Evolutionary conservation across 1,140 invertebrate species (phyloP).

Genomic region (Colletes latitarsis): DNA sequence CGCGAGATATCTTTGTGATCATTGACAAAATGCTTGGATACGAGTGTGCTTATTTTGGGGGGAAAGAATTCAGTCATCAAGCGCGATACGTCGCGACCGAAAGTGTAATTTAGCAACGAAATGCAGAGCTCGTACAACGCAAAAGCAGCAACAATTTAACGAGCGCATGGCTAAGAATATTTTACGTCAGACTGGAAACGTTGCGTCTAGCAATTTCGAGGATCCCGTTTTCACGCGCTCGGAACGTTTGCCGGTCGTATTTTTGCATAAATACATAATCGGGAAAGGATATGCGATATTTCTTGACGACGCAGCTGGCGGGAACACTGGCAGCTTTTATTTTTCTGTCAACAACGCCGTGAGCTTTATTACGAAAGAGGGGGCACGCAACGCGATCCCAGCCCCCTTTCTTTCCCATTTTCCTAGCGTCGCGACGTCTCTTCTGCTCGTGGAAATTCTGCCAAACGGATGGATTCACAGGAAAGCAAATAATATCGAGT

Average conservation of each 20-base stretch:
- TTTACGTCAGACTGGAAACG: background rate
- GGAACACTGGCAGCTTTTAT: conserved; percentile 29
- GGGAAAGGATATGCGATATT: conserved; percentile 27
- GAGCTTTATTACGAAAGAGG: conserved; percentile 31
- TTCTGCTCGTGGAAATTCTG: background rate
- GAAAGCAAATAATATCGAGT: background rate
- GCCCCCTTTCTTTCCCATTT: background rate
- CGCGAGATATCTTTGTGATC: no score
- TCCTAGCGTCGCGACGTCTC: background rate
- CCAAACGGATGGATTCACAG: background rate
- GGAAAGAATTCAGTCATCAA: no score
- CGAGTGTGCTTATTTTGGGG: no score
- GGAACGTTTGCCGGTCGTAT: conserved; percentile 23
- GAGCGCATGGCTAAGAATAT: background rate
- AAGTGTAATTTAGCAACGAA: conserved; percentile 10
- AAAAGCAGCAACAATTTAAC: background rate
- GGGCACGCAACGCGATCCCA: background rate
- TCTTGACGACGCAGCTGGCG: conserved; percentile 26
- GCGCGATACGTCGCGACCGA: no score
- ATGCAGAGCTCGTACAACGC: background rate
- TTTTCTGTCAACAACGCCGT: conserved; percentile 39
- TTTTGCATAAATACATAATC: conserved; percentile 37
- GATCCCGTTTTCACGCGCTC: background rate
- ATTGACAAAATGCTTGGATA: no score
- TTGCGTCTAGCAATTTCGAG: conserved; percentile 6